Conservation (phyloP, 2,888 invertebrate genomes). For the Patella caerulea region DNA sequence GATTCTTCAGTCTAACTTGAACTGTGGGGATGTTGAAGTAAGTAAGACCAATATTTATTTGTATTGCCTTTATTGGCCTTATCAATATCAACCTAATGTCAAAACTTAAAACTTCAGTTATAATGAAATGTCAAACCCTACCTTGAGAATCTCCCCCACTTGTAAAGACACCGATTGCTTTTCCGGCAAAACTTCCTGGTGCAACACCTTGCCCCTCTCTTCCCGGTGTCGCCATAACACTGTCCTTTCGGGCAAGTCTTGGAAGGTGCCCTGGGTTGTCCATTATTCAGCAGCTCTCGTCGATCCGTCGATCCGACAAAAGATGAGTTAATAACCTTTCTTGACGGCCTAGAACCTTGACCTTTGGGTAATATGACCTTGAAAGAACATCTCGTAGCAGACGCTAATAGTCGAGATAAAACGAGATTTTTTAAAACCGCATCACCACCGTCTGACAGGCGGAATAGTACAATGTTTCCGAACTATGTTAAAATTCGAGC, state of each 20-base stretch:
- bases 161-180: conserved; percentile 94
- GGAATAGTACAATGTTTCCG: too few relatives aligned
- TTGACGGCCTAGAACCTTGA: not conserved
- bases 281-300: too few relatives aligned
- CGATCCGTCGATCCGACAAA: too few relatives aligned
- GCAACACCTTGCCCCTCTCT: conserved; percentile 70
- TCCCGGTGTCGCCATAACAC: conserved; percentile 59
- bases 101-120: too few relatives aligned
- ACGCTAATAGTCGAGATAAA: conserved; percentile 10
- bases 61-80: too few relatives aligned
- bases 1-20: too few relatives aligned
- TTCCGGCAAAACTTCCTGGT: conserved; percentile 78
- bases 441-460: not conserved
- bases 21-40: too few relatives aligned
- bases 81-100: too few relatives aligned
- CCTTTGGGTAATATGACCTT: conserved; percentile 3
- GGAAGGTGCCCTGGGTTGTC: too few relatives aligned
- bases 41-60: too few relatives aligned
- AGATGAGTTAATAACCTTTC: too few relatives aligned
- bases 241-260: conserved; percentile 44
- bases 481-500: too few relatives aligned
- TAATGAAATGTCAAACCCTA: conserved; percentile 60
- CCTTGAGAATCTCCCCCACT: conserved; percentile 97
- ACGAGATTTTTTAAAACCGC: conserved; percentile 13
- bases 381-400: conserved; percentile 17